A percentile compares a stretch with the other conserved stretches of the same genome.
phyloP scores from a whole-genome alignment of 2,888 invertebrate species.

The Mythimna vitellina region DNA sequence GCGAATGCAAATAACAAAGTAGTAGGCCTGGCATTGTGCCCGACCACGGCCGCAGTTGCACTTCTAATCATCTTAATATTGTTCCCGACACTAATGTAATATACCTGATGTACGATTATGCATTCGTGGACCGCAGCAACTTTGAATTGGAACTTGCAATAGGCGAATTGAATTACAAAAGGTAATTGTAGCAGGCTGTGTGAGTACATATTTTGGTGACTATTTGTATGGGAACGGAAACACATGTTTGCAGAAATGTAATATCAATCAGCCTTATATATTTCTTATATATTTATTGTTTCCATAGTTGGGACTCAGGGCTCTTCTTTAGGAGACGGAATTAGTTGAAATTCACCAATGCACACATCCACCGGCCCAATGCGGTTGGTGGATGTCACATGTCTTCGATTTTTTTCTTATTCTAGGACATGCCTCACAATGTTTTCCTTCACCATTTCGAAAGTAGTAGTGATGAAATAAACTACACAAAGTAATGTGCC shows the following conservation, averaged over 20 bases:
- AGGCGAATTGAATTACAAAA: conserved; percentile 54
- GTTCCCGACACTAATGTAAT: conserved; percentile 63
- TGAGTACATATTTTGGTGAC: conserved; percentile 19
- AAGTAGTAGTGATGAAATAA: too few relatives aligned
- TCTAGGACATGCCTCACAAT: too few relatives aligned
- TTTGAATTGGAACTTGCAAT: conserved; percentile 56
- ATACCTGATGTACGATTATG: conserved; percentile 62
- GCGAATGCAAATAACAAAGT: conserved; percentile 70
- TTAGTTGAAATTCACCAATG: too few relatives aligned
- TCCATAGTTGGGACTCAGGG: too few relatives aligned
- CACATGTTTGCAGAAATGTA: too few relatives aligned
- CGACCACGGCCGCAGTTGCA: conserved; percentile 53
- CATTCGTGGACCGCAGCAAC: conserved; percentile 40
- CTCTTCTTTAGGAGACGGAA: too few relatives aligned
- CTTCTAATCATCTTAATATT: conserved; percentile 71
- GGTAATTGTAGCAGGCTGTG: conserved; percentile 30
- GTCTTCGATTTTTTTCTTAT: too few relatives aligned
- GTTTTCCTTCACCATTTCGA: too few relatives aligned
- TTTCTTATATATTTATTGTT: too few relatives aligned
- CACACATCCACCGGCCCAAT: too few relatives aligned
- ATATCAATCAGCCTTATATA: background rate
- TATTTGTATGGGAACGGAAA: conserved; percentile 2
- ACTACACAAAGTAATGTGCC: too few relatives aligned
- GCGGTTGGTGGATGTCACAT: too few relatives aligned
- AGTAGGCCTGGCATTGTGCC: conserved; percentile 64